Base-by-base conservation (phyloP, 2,888 invertebrate species). In the Leptopilina myrica region DNA sequence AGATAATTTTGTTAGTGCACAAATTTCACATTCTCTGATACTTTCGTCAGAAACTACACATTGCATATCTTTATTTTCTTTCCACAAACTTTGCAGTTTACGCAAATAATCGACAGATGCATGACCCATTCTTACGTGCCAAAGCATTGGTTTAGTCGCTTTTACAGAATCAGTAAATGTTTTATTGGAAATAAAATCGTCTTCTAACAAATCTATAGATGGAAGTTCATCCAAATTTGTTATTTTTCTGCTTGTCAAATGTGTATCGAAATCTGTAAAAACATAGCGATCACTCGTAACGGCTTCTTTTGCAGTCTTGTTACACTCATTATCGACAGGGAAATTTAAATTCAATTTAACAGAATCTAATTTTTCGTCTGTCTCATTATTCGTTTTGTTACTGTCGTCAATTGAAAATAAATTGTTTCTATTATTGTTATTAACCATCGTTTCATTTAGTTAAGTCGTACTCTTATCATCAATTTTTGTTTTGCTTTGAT, bases 21-120 rank as follows among this genome's bases (percentile, higher is more conserved):
- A 59, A 59, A 59, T 59, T 59, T 59, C 59, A 6, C 59, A 59
- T n/a, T 59, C 59, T 4, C 59, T n/a, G 4, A 59, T 59, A n/a
- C 59, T n/a, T 7, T 59, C 59, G 59, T 59, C 59, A 59, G 15
- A 59, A n/a, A 59, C n/a, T 59, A 59, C 59, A 59, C n/a, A 4
- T 15, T 59, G 59, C 6, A 59, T n/a, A 15, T 59, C 59, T 59
- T 59, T 59, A n/a, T 59, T 59, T 7, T 78, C 76, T 9, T 65
- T 43, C 49, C n/a, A 75, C 53, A 20, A 14, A n/a, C 77, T 81
- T 56, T 83, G 56, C 15, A 83, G 49, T 65, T 76, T 76, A 73
- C 80, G 80, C 49, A 84, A 46, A 73, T 83, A 82, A 76, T 59
- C 65, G 40, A 81, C n/a, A 4, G 78, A 79, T 20, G 79, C 59